Base-by-base conservation (phyloP, 2,888 invertebrate species). In the Drosophila ezoana region DNA sequence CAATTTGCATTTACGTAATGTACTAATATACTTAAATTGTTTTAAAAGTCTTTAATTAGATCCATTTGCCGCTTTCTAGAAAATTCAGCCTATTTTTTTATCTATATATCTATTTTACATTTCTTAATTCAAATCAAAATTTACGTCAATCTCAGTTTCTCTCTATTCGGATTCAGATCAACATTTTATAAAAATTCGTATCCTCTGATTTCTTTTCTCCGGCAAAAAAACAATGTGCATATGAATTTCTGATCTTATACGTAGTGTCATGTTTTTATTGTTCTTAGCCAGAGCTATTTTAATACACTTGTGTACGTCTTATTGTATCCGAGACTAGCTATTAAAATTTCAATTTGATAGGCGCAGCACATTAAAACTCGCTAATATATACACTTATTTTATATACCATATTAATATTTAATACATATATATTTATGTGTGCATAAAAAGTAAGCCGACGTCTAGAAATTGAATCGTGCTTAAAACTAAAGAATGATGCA, bases 1-100 rank as follows among this genome's bases (percentile, higher is more conserved):
- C 13, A 41, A 54, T 49, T 40, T 52, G 43, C 41, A 43, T 57
- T 57, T 64, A 57, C 73, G 59, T 49, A 59, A 69, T 73, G 69
- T 75, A 56, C 69, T 49, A 58, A 67, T 40, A 41, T 56, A 47
- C 64, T 49, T 45, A 64, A 57, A 60, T 57, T 57, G 57, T 61
- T 49, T 53, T 28, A 3, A 45, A 51, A 58, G 54, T 56, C 58
- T 72, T 71, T 75, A 72, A 66, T 75, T 75, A 63, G 62, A 49
- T 63, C 62, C 58, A 75, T 71, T 66, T 66, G 56, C 43, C 23
- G 48, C 18, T 37, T 56, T 45, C 60, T 47, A 28, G 18, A 53
- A 61, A 61, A 68, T 45, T 23, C 16, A 10, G 35, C 18, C 11
- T 43, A 38, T 51, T 54, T 43, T 32, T 49, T 8, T 23, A 2